Conservation (phyloP, 2,797 vertebrate species). For the Sebastes hopkinsi region DNA sequence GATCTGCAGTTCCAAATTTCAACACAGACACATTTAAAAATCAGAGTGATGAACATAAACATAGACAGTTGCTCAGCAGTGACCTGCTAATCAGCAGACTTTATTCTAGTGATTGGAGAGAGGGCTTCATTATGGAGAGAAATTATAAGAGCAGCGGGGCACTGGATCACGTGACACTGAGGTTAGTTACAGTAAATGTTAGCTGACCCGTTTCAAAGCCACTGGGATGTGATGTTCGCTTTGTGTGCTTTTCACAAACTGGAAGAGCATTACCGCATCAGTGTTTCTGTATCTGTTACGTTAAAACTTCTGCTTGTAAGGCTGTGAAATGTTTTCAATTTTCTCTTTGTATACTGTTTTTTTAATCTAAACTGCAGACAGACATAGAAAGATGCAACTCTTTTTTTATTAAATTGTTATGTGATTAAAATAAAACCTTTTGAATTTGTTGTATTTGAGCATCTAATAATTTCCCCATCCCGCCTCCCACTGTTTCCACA, state of each 20-base stretch:
- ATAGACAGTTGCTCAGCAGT: not conserved
- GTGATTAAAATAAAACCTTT: not conserved
- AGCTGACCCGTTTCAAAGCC: conserved; percentile 66
- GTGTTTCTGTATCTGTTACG: not conserved
- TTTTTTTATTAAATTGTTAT: not conserved
- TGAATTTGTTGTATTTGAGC: conserved; percentile 22
- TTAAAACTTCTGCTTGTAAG: not conserved
- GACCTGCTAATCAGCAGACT: conserved; percentile 32
- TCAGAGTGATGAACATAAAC: not conserved
- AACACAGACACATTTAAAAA: not conserved
- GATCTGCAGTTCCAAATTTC: not conserved
- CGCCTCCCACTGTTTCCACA: conserved; percentile 30
- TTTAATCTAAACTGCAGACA: not conserved
- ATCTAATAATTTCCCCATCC: conserved; percentile 26
- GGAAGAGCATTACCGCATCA: not conserved
- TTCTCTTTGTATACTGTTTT: not conserved
- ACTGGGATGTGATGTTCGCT: conserved; percentile 19
- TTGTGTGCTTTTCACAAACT: not conserved
- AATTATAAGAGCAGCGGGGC: conserved; percentile 18
- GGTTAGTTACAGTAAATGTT: conserved; percentile 57
- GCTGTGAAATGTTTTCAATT: not conserved
- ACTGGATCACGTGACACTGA: conserved; percentile 14
- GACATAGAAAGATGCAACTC: not conserved
- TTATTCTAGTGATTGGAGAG: conserved; percentile 25
- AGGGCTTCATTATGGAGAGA: conserved; percentile 42